phyloP scores from a whole-genome alignment of 1,140 invertebrate species.

The Vanessa atalanta region DNA sequence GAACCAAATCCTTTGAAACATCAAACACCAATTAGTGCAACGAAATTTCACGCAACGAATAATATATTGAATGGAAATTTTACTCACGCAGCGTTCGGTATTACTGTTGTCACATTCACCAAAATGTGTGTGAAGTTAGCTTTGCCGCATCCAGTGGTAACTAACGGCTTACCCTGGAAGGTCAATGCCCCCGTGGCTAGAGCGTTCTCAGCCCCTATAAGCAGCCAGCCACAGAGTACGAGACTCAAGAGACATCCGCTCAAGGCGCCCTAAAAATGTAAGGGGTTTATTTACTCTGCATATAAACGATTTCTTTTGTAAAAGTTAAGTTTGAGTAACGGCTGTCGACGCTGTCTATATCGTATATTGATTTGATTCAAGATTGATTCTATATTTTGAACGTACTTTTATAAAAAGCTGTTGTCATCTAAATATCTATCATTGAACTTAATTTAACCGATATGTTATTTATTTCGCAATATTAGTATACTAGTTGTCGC shows the following conservation, averaged over 20 bases:
- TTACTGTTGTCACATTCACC: conserved; percentile 51
- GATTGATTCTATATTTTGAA: neutral
- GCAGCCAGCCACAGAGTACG: conserved; percentile 70
- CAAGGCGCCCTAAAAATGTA: conserved; percentile 59
- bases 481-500: too few relatives aligned
- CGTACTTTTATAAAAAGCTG: too few relatives aligned
- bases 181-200: conserved; percentile 71
- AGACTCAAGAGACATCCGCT: conserved; percentile 69
- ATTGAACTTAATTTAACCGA: too few relatives aligned
- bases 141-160: conserved; percentile 66
- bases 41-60: conserved; percentile 5
- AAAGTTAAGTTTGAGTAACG: neutral
- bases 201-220: conserved; percentile 73
- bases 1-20: neutral
- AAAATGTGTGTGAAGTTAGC: conserved; percentile 62
- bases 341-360: neutral
- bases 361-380: neutral
- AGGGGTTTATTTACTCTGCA: neutral
- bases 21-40: conserved; percentile 14
- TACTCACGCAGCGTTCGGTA: conserved; percentile 60
- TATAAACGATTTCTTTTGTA: neutral
- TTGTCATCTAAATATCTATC: too few relatives aligned
- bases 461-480: too few relatives aligned
- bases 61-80: conserved; percentile 9
- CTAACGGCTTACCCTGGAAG: conserved; percentile 70